phyloP scores from a whole-genome alignment of 2,113 vertebrate genomes.

The Toxotes chatareus region DNA sequence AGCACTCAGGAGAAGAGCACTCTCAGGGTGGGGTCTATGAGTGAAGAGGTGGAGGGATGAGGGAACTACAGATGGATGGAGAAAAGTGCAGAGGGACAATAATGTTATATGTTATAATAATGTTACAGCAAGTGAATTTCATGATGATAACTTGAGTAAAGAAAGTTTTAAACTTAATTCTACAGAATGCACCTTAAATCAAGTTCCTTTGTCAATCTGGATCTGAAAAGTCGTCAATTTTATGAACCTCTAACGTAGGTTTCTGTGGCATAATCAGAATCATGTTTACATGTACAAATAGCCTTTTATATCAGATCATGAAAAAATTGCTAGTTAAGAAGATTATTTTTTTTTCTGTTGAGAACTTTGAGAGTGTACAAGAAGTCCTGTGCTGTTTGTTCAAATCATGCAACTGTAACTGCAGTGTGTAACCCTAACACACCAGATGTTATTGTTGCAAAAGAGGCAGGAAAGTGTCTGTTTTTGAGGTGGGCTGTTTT shows the following conservation, averaged over 20 bases:
- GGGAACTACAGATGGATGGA: neutral
- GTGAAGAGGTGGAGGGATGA: neutral
- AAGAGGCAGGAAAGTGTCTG: neutral
- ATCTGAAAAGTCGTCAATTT: neutral
- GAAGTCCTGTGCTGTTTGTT: neutral
- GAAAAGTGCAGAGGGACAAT: neutral
- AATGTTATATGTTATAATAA: too few relatives aligned
- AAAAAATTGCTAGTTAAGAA: neutral
- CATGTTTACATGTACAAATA: neutral
- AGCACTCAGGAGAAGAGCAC: neutral
- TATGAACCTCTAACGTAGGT: too few relatives aligned
- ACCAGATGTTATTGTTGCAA: neutral
- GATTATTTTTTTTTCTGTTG: neutral
- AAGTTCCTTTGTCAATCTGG: too few relatives aligned
- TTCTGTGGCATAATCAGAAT: too few relatives aligned
- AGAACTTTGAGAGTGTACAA: too few relatives aligned
- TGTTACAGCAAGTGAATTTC: neutral
- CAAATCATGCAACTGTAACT: neutral
- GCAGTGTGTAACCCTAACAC: neutral
- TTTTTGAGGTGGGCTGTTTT: neutral
- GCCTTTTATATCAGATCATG: neutral
- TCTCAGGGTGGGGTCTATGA: constrained; percentile 7
- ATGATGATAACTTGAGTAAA: neutral
- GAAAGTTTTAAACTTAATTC: neutral
- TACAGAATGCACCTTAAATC: too few relatives aligned